Evolutionary conservation across 2,888 invertebrate genomes (phyloP).

Genomic region (Pasiphila rectangulata): DNA sequence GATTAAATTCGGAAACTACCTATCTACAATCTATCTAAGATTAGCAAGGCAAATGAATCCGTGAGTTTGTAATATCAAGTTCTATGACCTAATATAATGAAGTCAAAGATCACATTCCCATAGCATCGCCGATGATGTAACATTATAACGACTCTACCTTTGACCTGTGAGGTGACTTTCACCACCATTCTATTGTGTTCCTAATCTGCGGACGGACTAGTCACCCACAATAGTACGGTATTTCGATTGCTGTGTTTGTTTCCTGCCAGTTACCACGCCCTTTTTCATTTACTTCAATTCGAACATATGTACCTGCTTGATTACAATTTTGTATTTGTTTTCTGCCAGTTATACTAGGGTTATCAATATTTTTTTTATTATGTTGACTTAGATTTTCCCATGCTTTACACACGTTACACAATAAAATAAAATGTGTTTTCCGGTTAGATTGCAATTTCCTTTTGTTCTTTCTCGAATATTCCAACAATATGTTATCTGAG

Average conservation of each 20-base stretch:
- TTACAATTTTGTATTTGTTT: slow-evolving; percentile 1
- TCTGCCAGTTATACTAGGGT: too few species aligned
- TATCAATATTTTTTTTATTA: too few species aligned
- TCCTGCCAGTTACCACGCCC: background rate
- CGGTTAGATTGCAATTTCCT: background rate
- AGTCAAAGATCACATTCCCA: slow-evolving; percentile 38
- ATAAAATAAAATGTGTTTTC: too few species aligned
- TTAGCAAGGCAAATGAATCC: background rate
- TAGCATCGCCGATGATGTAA: slow-evolving; percentile 41
- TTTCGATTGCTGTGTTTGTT: background rate
- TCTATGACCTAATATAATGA: slow-evolving; percentile 3
- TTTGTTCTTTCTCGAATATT: background rate
- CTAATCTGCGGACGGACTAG: slow-evolving; percentile 20
- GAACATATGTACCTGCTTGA: too few species aligned
- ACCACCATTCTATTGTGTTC: slow-evolving; percentile 30
- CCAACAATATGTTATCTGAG: too few species aligned
- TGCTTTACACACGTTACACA: too few species aligned
- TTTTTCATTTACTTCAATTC: too few species aligned
- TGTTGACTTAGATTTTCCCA: too few species aligned
- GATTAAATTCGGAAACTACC: too few species aligned
- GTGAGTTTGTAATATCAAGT: background rate
- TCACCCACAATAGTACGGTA: slow-evolving; percentile 21
- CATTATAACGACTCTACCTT: slow-evolving; percentile 34
- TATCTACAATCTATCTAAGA: too few species aligned
- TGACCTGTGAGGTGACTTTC: slow-evolving; percentile 33